Conservation (phyloP, 2,888 invertebrate species). For the Punctoribates punctum region DNA sequence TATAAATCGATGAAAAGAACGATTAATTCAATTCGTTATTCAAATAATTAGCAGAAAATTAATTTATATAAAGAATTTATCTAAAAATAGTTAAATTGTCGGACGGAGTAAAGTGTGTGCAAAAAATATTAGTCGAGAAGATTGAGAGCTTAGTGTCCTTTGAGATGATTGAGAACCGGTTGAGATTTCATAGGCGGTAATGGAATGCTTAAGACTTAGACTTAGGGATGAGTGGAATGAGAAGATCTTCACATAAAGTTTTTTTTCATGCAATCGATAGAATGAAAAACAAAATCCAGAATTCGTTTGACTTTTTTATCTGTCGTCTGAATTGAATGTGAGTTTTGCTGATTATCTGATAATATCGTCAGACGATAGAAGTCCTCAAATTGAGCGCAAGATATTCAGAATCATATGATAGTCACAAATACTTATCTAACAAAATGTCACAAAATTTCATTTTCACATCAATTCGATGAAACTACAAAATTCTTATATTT, state of each 20-base stretch:
- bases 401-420: no score
- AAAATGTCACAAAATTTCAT: no score
- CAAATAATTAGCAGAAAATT: no score
- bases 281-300: not conserved
- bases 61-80: no score
- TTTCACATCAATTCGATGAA: not conserved
- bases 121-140: no score
- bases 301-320: not conserved
- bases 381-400: no score
- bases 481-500: not conserved
- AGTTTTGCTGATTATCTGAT: not conserved
- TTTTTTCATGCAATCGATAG: not conserved
- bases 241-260: not conserved
- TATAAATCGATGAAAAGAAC: no score
- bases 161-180: slow-evolving; percentile 26
- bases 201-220: not conserved
- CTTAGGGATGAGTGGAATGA: no score
- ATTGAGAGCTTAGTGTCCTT: not conserved
- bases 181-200: slow-evolving; percentile 17
- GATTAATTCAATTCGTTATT: no score
- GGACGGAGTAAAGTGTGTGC: no score
- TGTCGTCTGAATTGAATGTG: slow-evolving; percentile 12
- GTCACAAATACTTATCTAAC: not conserved
- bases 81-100: no score
- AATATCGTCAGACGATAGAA: not conserved